Evolutionary conservation across 2,888 invertebrate species (phyloP).

Genomic region (Carterocephalus palaemon): DNA sequence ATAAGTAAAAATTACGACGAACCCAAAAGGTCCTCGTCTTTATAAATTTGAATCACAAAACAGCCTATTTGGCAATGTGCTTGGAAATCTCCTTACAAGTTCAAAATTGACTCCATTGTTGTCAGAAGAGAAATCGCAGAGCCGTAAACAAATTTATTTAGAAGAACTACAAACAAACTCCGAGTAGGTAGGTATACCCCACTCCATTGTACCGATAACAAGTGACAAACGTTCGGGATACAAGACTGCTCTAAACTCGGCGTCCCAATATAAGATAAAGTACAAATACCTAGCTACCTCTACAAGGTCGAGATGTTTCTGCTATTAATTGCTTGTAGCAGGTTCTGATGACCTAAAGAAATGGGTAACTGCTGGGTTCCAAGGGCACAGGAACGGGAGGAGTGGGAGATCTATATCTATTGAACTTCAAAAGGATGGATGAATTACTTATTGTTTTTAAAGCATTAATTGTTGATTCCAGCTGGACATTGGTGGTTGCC

Average conservation of each 20-base stretch:
- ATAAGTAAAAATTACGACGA: not conserved
- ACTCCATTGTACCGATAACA: constrained; percentile 20
- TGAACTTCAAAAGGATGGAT: no score
- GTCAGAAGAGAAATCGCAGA: constrained; percentile 3
- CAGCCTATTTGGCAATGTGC: constrained; percentile 8
- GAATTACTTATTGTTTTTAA: no score
- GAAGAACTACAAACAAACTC: constrained; percentile 19
- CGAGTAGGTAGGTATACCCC: constrained; percentile 12
- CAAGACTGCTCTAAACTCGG: constrained; percentile 10
- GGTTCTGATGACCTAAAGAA: no score
- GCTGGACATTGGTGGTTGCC: no score
- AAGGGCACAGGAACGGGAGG: no score
- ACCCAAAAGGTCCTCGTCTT: not conserved
- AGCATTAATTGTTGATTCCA: no score
- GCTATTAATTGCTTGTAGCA: no score
- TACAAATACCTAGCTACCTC: constrained; percentile 6
- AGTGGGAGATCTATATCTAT: no score
- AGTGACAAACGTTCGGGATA: constrained; percentile 22
- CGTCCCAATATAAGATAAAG: constrained; percentile 7
- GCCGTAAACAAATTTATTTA: constrained; percentile 20
- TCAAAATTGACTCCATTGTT: constrained; percentile 16
- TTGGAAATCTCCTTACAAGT: constrained; percentile 12
- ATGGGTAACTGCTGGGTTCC: no score
- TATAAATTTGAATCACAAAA: constrained; percentile 11
- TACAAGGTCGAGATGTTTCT: not conserved